Base-by-base conservation (phyloP, 2,113 vertebrate genomes). In the Hippopotamus amphibius region DNA sequence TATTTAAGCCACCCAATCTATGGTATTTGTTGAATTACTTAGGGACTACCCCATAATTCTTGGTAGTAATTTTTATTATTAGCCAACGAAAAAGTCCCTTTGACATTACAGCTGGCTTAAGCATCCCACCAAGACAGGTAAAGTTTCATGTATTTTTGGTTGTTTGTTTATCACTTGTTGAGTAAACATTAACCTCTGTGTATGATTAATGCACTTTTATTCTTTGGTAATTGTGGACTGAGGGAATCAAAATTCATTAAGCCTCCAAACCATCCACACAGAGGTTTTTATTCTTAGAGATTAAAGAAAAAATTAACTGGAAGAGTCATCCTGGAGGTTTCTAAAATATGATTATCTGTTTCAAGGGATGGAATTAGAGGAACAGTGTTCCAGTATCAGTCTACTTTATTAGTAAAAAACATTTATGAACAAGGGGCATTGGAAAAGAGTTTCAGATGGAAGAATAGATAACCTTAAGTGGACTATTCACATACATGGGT, bases 181-280 rank as follows among this genome's bases (percentile, higher is more conserved):
- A 71, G 30, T 46, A 65, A 87, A 93, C 77, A 50, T n/a, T 17
- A 88, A 76, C 2, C 17, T 76, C 61, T n/a, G 19, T 83, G 33
- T 71, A 30, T 92, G 48, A 55, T 91, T 71, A 91, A 88, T 77
- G 11, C 6, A 71, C 30, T 88, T 79, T 96, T 7, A 85, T 93
- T 12, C 12, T 82, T 93, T 57, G 66, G 65, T 89, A 85, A 88
- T 74, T 92, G 13, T 55, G 14, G 12, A 30, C 21, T 63, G 41
- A 68, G 2, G 59, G 15, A 92, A 74, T 72, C 22, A 87, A 86
- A 91, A 82, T 71, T 85, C n/a, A 84, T 84, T 77, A 92, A 59
- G 41, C 1, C 7, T 72, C 33, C 21, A 90, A 93, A 55, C 15
- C 43, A 92, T 21, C 1, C 41, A 89, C 71, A 66, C 0, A 46